A percentile compares a stretch with the other conserved stretches of the same genome.
Evolutionary conservation across 2,797 vertebrate genomes (phyloP).

Genomic region (Trematomus bernacchii): DNA sequence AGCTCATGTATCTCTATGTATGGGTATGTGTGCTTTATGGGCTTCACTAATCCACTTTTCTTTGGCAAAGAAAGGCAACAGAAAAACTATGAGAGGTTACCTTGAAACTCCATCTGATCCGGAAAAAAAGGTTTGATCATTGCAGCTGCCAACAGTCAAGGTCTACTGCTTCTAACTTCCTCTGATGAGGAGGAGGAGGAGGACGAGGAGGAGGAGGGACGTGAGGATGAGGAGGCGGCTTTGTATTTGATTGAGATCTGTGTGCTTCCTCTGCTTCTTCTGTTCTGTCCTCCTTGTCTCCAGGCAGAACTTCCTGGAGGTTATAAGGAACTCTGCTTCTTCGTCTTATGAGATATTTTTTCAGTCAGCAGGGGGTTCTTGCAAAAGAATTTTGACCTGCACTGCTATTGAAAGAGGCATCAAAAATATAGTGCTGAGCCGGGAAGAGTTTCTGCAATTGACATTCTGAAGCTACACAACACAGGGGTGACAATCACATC

Average conservation of each 20-base stretch:
- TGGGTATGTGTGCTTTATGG: neutral
- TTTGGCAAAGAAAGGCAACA: constrained; percentile 11
- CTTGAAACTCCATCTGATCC: neutral
- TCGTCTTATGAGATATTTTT: neutral
- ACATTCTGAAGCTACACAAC: constrained; percentile 23
- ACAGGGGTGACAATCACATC: constrained; percentile 29
- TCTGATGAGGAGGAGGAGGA: constrained; percentile 22
- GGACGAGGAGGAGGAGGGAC: constrained; percentile 17
- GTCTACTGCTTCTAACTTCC: constrained; percentile 17
- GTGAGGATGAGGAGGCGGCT: constrained; percentile 24
- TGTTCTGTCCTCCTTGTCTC: neutral
- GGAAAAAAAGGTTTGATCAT: constrained; percentile 11
- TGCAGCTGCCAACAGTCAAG: constrained; percentile 34
- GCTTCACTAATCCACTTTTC: constrained; percentile 20
- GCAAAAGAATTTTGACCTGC: neutral
- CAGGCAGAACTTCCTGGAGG: constrained; percentile 7
- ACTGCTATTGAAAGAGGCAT: constrained; percentile 5
- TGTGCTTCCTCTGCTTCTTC: constrained; percentile 14
- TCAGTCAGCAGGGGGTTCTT: constrained; percentile 2
- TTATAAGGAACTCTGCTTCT: constrained; percentile 5
- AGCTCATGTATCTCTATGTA: neutral
- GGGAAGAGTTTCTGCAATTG: neutral
- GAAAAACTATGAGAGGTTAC: constrained; percentile 9
- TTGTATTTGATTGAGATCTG: constrained; percentile 40
- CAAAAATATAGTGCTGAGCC: neutral